Base-by-base conservation (phyloP, 2,797 vertebrate species). In the Syngnathus rostellatus region DNA sequence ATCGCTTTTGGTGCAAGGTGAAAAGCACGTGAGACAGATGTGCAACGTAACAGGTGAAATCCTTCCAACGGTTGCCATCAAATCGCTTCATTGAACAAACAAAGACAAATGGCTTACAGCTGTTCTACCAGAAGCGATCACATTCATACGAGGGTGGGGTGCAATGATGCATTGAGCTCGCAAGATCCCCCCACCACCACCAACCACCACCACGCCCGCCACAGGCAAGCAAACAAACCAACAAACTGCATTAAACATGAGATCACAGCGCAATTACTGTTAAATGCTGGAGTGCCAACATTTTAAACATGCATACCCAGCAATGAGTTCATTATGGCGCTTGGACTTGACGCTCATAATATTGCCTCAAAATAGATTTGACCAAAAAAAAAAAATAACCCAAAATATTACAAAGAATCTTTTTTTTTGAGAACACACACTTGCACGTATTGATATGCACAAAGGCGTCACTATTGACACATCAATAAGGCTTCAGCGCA, bases 41-140 rank as follows among this genome's bases (percentile, higher is more conserved):
- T 14, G 25, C 55, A 31, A 37, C 55, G 55, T 58, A 38, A 58
- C 55, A 58, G 55, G 59, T 59, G 54, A 76, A 76, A 86, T 83
- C 77, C 69, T 74, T 83, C 70, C 53, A 58, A 91, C 90, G 92
- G 88, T 92, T 92, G 90, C 82, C 70, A 83, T 87, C 78, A 81
- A 87, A 83, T 86, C 87, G 87, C 80, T 83, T 89, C 86, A 58
- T 58, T 58, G 55, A 17, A 16, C 55, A 58, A 58, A 58, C 65
- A 70, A 91, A 93, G 93, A 95, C 88, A 92, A 94, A 96, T 92
- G 85, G 83, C 80, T 75, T 91, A 85, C 94, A 95, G 90, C 90
- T 95, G 94, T 82, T 86, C 91, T 77, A 87, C 84, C 81, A 72
- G 86, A 91, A 87, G 86, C 83, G 78, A 73, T 84, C 75, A 68